Evolutionary conservation across 2,888 invertebrate genomes (phyloP).

Genomic region (Eupithecia dodoneata): DNA sequence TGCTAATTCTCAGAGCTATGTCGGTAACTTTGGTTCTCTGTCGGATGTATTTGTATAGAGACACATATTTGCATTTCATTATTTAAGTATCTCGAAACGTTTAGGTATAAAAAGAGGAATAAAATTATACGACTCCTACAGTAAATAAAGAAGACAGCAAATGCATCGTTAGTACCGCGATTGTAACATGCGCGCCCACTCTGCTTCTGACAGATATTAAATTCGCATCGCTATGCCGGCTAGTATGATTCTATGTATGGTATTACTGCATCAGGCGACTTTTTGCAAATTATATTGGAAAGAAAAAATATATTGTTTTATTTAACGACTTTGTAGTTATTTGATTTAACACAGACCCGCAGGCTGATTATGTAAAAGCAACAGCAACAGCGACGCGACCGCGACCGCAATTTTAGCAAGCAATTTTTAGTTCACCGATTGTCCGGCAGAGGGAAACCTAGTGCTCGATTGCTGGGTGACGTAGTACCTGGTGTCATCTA

Average conservation of each 20-base stretch:
- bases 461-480: too few species aligned
- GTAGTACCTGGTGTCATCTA: too few species aligned
- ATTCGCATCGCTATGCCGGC: conserved; percentile 74
- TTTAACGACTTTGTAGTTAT: too few species aligned
- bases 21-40: too few species aligned
- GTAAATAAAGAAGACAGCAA: conserved; percentile 11
- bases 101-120: background rate
- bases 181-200: conserved; percentile 57
- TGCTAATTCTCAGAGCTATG: too few species aligned
- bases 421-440: too few species aligned
- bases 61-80: background rate
- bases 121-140: background rate
- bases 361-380: too few species aligned
- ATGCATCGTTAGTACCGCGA: conserved; percentile 49
- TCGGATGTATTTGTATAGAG: too few species aligned
- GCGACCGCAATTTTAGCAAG: too few species aligned
- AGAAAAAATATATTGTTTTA: background rate
- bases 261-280: conserved; percentile 40
- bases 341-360: too few species aligned
- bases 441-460: too few species aligned
- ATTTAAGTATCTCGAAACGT: background rate
- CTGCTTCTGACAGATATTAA: conserved; percentile 81
- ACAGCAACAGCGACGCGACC: too few species aligned
- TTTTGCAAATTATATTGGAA: conserved; percentile 16
- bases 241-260: conserved; percentile 55